These are phyloP conservation scores for Sebastes taczanowskii DNA, from an alignment of 2,797 vertebrate genomes.

Conservation along the genomic window DNA sequence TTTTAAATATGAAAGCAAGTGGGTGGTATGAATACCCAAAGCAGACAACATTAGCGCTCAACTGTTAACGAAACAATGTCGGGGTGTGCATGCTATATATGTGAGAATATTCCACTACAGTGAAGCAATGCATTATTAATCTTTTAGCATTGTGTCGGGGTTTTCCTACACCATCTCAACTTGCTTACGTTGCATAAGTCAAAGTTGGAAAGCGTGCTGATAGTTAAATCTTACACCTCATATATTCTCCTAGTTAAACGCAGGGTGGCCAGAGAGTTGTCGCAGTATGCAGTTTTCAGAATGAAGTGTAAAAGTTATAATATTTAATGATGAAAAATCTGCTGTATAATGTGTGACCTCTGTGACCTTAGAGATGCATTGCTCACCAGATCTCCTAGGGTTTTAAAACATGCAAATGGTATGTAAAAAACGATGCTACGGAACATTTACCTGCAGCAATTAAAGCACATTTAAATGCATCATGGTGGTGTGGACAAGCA, in stretches of 20 bases:
- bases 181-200: slow-evolving; percentile 59
- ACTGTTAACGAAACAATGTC: slow-evolving; percentile 1
- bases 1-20: slow-evolving; percentile 24
- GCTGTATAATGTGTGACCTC: slow-evolving; percentile 23
- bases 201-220: slow-evolving; percentile 47
- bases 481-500: background rate
- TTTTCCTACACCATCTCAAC: slow-evolving; percentile 36
- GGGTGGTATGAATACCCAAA: slow-evolving; percentile 9
- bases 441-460: slow-evolving; percentile 10
- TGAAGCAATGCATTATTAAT: slow-evolving; percentile 15
- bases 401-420: slow-evolving; percentile 7
- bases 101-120: background rate
- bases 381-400: background rate
- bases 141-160: background rate
- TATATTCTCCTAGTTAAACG: slow-evolving; percentile 63
- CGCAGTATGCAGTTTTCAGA: slow-evolving; percentile 48
- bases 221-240: slow-evolving; percentile 65
- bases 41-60: background rate
- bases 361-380: slow-evolving; percentile 2
- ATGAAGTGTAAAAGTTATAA: slow-evolving; percentile 26
- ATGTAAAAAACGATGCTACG: background rate
- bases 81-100: background rate
- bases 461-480: background rate
- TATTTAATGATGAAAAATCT: slow-evolving; percentile 45
- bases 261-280: slow-evolving; percentile 46